Conservation (phyloP, 2,888 invertebrate species). For the Ametastegia equiseti region DNA sequence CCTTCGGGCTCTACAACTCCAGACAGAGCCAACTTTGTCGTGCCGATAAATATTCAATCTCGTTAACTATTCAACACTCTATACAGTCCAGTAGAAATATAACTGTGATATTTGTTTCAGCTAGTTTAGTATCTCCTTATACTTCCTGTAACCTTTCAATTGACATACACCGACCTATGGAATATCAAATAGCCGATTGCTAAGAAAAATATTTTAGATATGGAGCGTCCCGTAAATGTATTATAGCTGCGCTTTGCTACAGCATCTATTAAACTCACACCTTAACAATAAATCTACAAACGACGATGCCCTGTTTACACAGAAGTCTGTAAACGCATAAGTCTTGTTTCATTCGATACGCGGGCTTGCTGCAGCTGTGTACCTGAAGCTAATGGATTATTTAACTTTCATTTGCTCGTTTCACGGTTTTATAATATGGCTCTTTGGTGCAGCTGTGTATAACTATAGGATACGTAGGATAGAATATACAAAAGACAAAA, state of each 20-base stretch:
- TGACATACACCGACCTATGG: background rate
- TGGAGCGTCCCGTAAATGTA: too few species aligned
- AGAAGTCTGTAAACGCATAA: background rate
- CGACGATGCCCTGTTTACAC: conserved; percentile 8
- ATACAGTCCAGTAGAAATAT: background rate
- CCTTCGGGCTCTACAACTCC: too few species aligned
- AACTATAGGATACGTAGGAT: background rate
- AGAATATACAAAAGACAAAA: background rate
- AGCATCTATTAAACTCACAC: conserved; percentile 1
- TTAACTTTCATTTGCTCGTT: conserved; percentile 38
- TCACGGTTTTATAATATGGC: conserved; percentile 15
- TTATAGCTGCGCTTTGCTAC: background rate
- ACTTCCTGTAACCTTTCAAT: conserved; percentile 1
- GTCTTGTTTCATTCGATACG: background rate
- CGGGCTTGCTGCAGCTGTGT: conserved; percentile 29
- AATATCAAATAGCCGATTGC: background rate
- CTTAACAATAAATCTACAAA: background rate
- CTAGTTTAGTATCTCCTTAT: background rate
- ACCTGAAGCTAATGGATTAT: conserved; percentile 40
- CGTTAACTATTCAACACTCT: background rate
- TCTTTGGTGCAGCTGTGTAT: background rate
- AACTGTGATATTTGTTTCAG: background rate
- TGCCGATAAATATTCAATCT: background rate
- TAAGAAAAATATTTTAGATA: background rate
- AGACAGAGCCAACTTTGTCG: background rate